Evolutionary conservation across 2,888 invertebrate genomes (phyloP), one percentile per base, ranked within the genome.

Genomic region (Polydrusus cervinus): DNA sequence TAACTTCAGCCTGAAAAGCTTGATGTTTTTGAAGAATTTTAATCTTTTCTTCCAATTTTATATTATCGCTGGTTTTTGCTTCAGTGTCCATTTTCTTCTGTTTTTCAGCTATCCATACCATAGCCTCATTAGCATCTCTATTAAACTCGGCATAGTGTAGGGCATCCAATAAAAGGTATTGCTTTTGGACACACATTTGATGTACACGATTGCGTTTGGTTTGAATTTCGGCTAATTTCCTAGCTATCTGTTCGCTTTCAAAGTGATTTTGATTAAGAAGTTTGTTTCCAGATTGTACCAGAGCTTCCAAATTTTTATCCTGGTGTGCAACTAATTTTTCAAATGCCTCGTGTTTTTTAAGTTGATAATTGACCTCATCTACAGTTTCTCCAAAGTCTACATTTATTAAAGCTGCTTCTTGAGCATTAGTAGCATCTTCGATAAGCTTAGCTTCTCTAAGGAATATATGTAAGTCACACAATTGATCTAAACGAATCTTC

Each of bases 321-420:
- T 96, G 93, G 0, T 95, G 94, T 13, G 92, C 92, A 8, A 98
- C 91, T 0, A 98, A 88, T 83, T 97, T 97, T 85, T 97, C 97
- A 85, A 99, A 98, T 2, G 96, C 97, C 81, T 97, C 97, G 81
- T 98, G 97, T 84, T 97, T 97, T 88, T 96, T 97, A 30, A 96
- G 91, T 83, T 95, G 93, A 51, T 93, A 93, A 81, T 95, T 94
- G 0, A 98, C 97, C 84, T 96, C 96, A 83, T 98, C 97, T 0
- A 95, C 95, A 0, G 93, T 93, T 49, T 94, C 91, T 0, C 94
- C 93, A 75, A 93, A 92, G 81, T 94, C 93, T 0, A 91, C 91
- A 71, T 84, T 75, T 86, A 90, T 89, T 0, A 95, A 85, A 0
- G 94, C 91, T 0, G 93, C 94, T 84, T 98, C 97, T 87, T 98